Evolutionary conservation across 2,888 invertebrate species (phyloP).

Genomic region (Thelaira solivaga): DNA sequence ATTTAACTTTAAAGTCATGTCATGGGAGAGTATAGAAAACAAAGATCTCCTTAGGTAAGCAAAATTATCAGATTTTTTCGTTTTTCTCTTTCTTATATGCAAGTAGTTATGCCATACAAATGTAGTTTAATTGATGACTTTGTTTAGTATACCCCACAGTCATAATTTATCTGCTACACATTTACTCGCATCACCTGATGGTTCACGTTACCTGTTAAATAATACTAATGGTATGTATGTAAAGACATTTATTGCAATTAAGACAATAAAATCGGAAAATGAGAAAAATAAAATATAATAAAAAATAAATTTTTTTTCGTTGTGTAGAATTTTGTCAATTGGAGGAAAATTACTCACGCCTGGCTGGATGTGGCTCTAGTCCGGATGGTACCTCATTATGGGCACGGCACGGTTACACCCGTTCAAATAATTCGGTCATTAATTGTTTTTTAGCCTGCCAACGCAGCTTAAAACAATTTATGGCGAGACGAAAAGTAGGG

Average conservation of each 20-base stretch:
- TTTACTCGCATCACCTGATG: constrained; percentile 88
- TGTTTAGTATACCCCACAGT: constrained; percentile 83
- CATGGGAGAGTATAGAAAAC: constrained; percentile 91
- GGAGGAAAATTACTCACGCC: constrained; percentile 74
- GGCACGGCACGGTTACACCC: constrained; percentile 70
- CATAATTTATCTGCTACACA: constrained; percentile 91
- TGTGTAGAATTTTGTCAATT: constrained; percentile 71
- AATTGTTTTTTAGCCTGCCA: constrained; percentile 88
- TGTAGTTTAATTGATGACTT: not conserved
- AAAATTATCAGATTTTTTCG: not conserved
- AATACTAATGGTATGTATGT: constrained; percentile 80
- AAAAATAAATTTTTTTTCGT: not conserved
- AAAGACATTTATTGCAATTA: not conserved
- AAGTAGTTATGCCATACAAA: too few species aligned
- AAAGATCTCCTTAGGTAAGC: constrained; percentile 87
- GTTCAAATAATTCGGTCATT: constrained; percentile 78
- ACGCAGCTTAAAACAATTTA: constrained; percentile 85
- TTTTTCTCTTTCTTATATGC: too few species aligned
- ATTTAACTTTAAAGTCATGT: constrained; percentile 79
- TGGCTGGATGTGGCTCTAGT: constrained; percentile 75
- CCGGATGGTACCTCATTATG: constrained; percentile 72
- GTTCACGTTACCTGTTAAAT: constrained; percentile 86
- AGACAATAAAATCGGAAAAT: not conserved
- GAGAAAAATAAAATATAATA: not conserved
- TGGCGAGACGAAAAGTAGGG: constrained; percentile 86